Evolutionary conservation across 53 echinoderm and acorn worm genomes (phyloP), one percentile per base, ranked within the genome.

Genomic region (Mesocentrotus franciscanus): DNA sequence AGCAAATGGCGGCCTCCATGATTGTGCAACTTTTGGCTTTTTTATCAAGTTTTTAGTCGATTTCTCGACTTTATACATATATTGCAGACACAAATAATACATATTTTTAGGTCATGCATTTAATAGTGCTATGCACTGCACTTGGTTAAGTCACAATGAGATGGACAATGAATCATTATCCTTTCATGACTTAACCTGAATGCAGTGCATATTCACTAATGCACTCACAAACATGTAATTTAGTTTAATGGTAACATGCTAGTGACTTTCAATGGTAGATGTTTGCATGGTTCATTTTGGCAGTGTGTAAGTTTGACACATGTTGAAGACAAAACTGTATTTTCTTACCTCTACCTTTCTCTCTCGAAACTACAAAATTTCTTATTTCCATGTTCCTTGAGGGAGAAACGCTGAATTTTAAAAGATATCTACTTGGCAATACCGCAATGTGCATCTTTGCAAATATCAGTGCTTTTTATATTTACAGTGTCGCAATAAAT

Each of bases 401-500:
- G 18, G 20, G 36, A 76, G 30, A 76, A n/a, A 33, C 14, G 33
- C 12, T 76, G 29, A 13, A 4, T 33, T 12, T 12, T 24, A 22
- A 76, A 33, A 76, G 49, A 49, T 32, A 76, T 11, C 42, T 20
- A 18, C 32, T 74, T 74, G 74, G 81, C 18, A 17, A 18, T 42
- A 81, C 42, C 22, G 42, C 42, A 36, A 11, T 81, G 42, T 39
- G 81, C 81, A 81, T 39, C 81, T 36, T 42, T 81, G 81, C 39
- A 81, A 81, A 39, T 42, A 81, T 81, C 29, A 33, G 81, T 81
- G 81, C 81, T 42, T 17, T 49, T 42, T 81, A 42, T 81, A 81
- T 81, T 39, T 81, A 81, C 81, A 81, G 81, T 81, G 81, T 39
- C 18, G 81, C 36, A 81, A 81, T 81, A 81, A 81, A 81, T 81